Evolutionary conservation across 1,140 invertebrate species (phyloP).

Genomic region (Tetranychus cinnabarinus): DNA sequence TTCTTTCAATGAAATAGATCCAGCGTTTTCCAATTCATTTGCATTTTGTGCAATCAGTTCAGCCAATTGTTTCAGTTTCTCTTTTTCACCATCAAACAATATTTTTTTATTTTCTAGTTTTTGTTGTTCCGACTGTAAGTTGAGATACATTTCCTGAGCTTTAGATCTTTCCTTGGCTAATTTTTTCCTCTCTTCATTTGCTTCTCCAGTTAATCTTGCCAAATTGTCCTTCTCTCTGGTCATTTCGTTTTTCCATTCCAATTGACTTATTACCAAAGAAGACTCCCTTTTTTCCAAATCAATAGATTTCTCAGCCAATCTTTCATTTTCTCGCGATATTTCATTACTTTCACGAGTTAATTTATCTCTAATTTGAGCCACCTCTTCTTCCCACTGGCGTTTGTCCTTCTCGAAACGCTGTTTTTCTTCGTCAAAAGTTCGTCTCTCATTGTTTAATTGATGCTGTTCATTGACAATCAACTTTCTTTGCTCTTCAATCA

Average conservation of each 20-base stretch:
- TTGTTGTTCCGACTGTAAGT: conserved; percentile 2
- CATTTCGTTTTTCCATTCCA: conserved; percentile 1
- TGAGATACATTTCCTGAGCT: background rate
- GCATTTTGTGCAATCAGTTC: background rate
- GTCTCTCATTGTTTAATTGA: background rate
- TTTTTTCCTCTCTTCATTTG: background rate
- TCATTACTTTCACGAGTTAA: background rate
- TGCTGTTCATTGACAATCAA: background rate
- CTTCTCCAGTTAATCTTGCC: background rate
- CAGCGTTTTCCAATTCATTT: conserved; percentile 5
- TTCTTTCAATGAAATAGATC: conserved; percentile 5
- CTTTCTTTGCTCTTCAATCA: background rate
- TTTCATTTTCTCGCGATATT: background rate
- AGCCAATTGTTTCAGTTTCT: conserved; percentile 4
- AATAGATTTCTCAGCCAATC: background rate
- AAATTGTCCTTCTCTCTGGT: conserved; percentile 2
- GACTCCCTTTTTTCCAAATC: background rate
- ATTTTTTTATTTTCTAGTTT: background rate
- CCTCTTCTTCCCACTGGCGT: background rate
- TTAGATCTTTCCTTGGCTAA: background rate
- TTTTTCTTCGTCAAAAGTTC: background rate
- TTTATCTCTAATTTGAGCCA: background rate
- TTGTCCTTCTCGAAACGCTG: background rate
- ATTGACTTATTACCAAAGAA: background rate
- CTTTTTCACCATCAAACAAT: conserved; percentile 4